These are phyloP conservation scores for Schizaphis graminum DNA, from an alignment of 2,888 invertebrate species.

Conservation along the genomic window DNA sequence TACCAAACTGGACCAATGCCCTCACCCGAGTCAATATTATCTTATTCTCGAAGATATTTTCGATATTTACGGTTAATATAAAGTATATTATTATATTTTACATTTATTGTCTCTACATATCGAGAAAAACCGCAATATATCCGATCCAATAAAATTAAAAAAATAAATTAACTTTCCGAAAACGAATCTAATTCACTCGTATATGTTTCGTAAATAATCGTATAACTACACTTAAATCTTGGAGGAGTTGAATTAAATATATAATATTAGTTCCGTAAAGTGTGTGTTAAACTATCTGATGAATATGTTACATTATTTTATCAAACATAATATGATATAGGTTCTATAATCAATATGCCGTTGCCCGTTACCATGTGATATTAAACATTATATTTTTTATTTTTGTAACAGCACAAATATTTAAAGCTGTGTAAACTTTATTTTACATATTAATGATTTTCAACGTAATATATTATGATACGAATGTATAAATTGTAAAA, in stretches of 20 bases:
- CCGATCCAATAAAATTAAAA: not conserved
- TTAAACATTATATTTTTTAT: not conserved
- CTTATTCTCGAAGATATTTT: not conserved
- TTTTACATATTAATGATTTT: not conserved
- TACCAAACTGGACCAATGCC: constrained; percentile 38
- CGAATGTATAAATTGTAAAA: not conserved
- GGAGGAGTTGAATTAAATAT: not conserved
- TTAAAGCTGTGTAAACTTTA: not conserved
- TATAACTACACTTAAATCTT: not conserved
- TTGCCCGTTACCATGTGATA: not conserved
- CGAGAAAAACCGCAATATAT: not conserved
- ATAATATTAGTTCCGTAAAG: not conserved
- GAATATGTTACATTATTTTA: not conserved
- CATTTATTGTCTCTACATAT: not conserved
- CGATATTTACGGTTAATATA: not conserved
- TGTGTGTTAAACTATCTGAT: not conserved
- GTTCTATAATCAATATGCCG: not conserved
- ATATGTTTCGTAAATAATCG: not conserved
- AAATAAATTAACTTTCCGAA: not conserved
- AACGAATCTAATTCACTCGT: not conserved
- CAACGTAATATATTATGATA: not conserved
- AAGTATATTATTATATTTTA: not conserved
- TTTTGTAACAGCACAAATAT: not conserved
- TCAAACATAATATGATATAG: not conserved
- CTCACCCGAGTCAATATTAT: constrained; percentile 24